Evolutionary conservation across 2,888 invertebrate genomes (phyloP), one percentile per base, ranked within the genome.

Genomic region (Plebejus anna): DNA sequence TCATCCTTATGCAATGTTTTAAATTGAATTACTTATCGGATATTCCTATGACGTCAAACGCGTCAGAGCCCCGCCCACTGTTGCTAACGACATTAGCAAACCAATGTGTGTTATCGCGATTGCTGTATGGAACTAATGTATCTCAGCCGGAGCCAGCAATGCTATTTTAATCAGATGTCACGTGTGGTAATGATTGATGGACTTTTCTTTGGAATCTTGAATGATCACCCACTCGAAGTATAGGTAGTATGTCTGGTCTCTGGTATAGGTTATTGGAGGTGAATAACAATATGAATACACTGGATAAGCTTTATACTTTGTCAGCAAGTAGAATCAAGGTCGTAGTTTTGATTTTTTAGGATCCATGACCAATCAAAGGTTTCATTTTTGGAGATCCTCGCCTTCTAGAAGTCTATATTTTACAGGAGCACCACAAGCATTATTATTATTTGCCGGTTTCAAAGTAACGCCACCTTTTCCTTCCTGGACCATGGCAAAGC

Each of bases 41-140:
- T 80, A 87, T 86, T 78, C 78, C 61, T 76, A 75, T 88, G 86
- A 88, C 86, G 88, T 80, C 80, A 78, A 42, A 61, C 78, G 81
- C 92, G 91, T 91, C 89, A 90, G 80, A 82, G 85, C 89, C 92
- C 88, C 92, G 89, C 92, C 92, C 85, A 88, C 88, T 83, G 87
- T 87, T 88, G 84, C 88, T 83, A 87, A 77, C 84, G 81, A 82
- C 70, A 79, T n/a, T 75, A 70, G 75, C 71, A 75, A 66, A 66
- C 66, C 66, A 66, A 36, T 66, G 66, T 66, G 66, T 32, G 66
- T 32, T 66, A 66, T 66, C 66, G 32, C 16, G 32, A 16, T 32
- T 66, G 66, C 32, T 66, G 66, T 66, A 66, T 66, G 32, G 32
- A 66, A 66, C 66, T 75, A 57, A 75, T 73, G 78, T 80, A 78